A percentile compares a stretch with the other conserved stretches of the same genome.
phyloP scores from a whole-genome alignment of 2,113 vertebrate genomes.

The Prolemur simus region DNA sequence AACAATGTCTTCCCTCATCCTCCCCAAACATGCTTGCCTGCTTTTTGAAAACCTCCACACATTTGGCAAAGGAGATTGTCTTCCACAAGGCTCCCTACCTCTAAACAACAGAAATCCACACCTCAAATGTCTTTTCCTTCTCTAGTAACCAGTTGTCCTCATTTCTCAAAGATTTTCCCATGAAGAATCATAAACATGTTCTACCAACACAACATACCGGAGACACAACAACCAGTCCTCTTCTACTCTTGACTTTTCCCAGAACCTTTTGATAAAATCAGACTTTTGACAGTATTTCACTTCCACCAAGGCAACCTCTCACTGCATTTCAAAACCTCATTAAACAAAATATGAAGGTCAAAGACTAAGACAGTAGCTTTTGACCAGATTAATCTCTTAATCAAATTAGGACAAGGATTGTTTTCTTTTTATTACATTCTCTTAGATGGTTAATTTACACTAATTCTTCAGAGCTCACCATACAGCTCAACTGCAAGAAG shows the following conservation, averaged over 20 bases:
- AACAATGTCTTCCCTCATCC: background rate
- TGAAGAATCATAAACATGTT: background rate
- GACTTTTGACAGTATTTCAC: background rate
- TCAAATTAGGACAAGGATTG: background rate
- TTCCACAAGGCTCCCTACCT: background rate
- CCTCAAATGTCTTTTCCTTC: background rate
- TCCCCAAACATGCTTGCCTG: background rate
- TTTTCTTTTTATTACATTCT: background rate
- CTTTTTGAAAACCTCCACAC: background rate
- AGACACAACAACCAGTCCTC: background rate
- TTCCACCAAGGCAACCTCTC: background rate
- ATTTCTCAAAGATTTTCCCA: background rate
- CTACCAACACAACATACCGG: background rate
- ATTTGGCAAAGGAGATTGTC: background rate
- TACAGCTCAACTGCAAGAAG: background rate
- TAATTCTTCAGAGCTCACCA: background rate
- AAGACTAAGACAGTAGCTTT: background rate
- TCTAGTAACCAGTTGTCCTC: background rate
- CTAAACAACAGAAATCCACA: background rate
- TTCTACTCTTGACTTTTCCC: background rate
- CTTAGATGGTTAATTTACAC: background rate
- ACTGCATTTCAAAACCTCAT: background rate
- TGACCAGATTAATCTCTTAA: constrained; percentile 15
- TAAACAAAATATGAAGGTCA: background rate
- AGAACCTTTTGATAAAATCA: background rate